A percentile compares a stretch with the other conserved stretches of the same genome.
phyloP scores from a whole-genome alignment of 2,113 vertebrate genomes.

The Hemiprocne comata region DNA sequence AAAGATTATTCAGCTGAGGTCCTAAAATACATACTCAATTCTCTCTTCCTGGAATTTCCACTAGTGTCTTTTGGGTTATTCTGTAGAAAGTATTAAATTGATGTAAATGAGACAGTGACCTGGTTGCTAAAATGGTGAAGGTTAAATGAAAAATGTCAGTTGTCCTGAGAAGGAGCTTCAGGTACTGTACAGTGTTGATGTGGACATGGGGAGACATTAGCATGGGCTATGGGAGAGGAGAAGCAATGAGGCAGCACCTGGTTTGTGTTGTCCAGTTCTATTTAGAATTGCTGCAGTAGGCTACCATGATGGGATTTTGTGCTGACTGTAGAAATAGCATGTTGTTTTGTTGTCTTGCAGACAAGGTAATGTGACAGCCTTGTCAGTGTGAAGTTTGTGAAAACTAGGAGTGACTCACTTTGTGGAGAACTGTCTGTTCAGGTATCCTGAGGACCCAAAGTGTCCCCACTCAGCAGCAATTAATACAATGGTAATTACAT shows the following conservation, averaged over 20 bases:
- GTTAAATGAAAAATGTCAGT: not conserved
- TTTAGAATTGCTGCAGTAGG: not conserved
- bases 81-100: not conserved
- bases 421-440: not conserved
- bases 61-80: not conserved
- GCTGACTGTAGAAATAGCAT: not conserved
- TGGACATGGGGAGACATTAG: not conserved
- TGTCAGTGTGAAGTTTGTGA: not conserved
- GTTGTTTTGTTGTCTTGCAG: not conserved
- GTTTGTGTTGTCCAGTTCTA: not conserved
- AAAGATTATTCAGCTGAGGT: not conserved
- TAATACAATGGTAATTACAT: not conserved
- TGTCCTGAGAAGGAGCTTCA: not conserved
- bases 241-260: not conserved
- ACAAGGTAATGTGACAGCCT: accelerated
- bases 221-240: not conserved
- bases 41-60: not conserved
- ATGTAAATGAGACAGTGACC: not conserved
- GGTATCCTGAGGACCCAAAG: not conserved
- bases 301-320: not conserved
- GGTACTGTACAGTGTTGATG: not conserved
- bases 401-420: not conserved
- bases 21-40: not conserved
- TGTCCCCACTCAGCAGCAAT: not conserved
- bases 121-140: not conserved